phyloP scores from a whole-genome alignment of 2,113 vertebrate species.

The Gadus macrocephalus region DNA sequence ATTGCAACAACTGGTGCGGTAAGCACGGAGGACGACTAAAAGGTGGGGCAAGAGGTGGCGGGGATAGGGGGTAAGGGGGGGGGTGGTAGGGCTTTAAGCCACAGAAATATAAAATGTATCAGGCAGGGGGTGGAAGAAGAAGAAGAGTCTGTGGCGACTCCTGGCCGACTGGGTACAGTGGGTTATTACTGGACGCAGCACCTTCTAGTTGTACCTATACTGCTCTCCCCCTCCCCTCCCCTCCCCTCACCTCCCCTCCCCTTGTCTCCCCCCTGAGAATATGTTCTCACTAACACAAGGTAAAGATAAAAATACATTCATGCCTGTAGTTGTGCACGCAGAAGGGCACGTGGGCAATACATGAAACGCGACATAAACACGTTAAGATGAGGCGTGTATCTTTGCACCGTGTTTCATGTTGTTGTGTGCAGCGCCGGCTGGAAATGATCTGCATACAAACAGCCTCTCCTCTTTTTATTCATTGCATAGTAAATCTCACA shows the following conservation, averaged over 20 bases:
- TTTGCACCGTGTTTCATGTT: constrained; percentile 7
- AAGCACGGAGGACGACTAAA: constrained; percentile 24
- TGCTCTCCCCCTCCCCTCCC: constrained; percentile 13
- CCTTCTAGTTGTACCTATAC: constrained; percentile 33
- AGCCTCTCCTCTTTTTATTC: too few relatives aligned
- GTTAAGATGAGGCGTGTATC: constrained; percentile 3
- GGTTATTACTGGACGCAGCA: constrained; percentile 53
- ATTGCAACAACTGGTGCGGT: constrained; percentile 52
- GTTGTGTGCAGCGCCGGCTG: not conserved
- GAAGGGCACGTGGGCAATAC: constrained; percentile 5
- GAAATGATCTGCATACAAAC: too few relatives aligned
- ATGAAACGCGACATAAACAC: constrained; percentile 18
- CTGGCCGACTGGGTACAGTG: constrained; percentile 34
- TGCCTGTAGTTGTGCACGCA: not conserved
- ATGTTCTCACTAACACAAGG: constrained; percentile 43
- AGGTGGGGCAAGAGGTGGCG: too few relatives aligned
- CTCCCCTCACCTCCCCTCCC: constrained; percentile 1
- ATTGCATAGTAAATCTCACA: too few relatives aligned
- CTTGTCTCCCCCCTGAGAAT: constrained; percentile 16
- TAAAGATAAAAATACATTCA: constrained; percentile 45
- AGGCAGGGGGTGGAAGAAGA: constrained; percentile 42
- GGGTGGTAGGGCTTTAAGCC: constrained; percentile 53
- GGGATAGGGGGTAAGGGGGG: too few relatives aligned
- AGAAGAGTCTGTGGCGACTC: constrained; percentile 37
- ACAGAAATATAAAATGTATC: constrained; percentile 76